Evolutionary conservation across 2,888 invertebrate genomes (phyloP), one percentile per base, ranked within the genome.

Genomic region (Acanthacorydalis orientalis): DNA sequence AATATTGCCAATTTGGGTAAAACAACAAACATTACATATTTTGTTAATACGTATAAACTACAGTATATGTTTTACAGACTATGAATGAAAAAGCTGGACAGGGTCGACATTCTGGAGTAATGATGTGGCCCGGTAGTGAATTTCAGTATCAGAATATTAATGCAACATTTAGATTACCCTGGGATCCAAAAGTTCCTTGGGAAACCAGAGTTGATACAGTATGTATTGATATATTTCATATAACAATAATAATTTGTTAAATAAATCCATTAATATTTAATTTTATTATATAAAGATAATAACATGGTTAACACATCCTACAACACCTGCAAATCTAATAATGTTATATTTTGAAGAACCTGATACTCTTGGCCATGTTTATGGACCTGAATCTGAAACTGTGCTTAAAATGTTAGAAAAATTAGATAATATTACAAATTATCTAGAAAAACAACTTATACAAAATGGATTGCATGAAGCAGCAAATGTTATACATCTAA

Each of bases 281-380:
- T n/a, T n/a, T 14, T 23, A 38, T 32, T 46, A 12, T 16, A 38
- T 16, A 40, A 48, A 71, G 69, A 57, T 72, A 1, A 63, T 80
- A 31, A 62, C 68, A 1, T 81, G 80, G 80, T 68, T 80, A 44
- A 63, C 60, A 12, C 59, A 80, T 60, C 63, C 68, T 4, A 56
- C 56, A 11, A 70, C 68, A 47, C 81, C 82, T 9, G 77, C 79
- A 1, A 83, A 84, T 64, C 64, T 84, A 46, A 75, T 78, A 1
- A 67, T 80, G 62, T 48, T 81, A 39, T 84, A 84, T 57, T 74
- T 80, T 55, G 77, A 80, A 54, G 77, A 83, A 55, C 84, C 84
- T 1, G 85, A 84, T 61, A 64, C 63, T 10, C 63, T 68, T 49
- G 78, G 75, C 1, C 84, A 85, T 61, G 60, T 57, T 0, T 71